A percentile compares a stretch with the other conserved stretches of the same genome.
Evolutionary conservation across 2,797 vertebrate genomes (phyloP).

Genomic region (Rhinoraja longicauda): DNA sequence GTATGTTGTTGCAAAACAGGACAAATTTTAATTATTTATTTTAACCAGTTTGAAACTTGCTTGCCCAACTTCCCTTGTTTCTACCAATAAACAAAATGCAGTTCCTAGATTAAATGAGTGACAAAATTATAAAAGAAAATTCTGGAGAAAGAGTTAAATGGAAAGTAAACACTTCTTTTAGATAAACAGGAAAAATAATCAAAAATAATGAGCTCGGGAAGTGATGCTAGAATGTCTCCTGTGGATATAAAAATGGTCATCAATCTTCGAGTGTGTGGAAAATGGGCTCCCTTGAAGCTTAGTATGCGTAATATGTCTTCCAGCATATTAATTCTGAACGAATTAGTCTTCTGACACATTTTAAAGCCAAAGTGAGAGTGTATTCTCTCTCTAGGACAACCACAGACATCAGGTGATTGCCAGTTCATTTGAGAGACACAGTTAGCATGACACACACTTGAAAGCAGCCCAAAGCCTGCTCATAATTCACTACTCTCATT

Average conservation of each 20-base stretch:
- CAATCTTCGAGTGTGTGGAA: not conserved
- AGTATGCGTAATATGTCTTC: not conserved
- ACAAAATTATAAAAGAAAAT: not conserved
- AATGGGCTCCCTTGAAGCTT: not conserved
- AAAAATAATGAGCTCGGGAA: not conserved
- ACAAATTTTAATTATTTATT: not conserved
- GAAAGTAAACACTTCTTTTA: not conserved
- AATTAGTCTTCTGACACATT: not conserved
- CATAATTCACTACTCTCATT: not conserved
- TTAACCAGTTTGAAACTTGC: not conserved
- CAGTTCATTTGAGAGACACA: not conserved
- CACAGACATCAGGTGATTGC: too few relatives aligned
- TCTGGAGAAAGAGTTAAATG: not conserved
- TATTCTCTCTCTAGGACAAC: not conserved
- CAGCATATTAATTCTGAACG: not conserved
- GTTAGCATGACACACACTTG: not conserved
- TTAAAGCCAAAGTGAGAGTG: not conserved
- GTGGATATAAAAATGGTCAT: constrained; percentile 18
- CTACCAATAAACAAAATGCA: not conserved
- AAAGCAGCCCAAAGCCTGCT: not conserved
- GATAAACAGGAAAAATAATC: constrained; percentile 28
- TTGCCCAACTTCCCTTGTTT: not conserved
- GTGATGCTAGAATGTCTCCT: not conserved
- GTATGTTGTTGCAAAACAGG: not conserved
- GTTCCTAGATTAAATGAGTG: not conserved